Conservation (phyloP, 1,140 invertebrate genomes). For the Ditylenchus dipsaci region DNA sequence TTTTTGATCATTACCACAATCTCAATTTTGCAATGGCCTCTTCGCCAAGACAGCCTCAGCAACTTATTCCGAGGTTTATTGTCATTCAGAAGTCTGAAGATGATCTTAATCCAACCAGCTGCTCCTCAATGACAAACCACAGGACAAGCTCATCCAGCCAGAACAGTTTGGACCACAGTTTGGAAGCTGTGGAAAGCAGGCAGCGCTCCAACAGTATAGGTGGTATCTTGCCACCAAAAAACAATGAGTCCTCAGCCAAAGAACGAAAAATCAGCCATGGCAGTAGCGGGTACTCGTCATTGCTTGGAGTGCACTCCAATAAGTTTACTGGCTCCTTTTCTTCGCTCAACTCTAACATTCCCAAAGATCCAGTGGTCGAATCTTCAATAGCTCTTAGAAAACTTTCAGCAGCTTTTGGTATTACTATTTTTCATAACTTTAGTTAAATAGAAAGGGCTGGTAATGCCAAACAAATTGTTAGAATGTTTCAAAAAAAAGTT, state of each 20-base stretch:
- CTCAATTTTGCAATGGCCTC: too few species aligned
- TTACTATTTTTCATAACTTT: not conserved
- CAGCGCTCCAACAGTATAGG: constrained; percentile 1
- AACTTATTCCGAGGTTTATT: not conserved
- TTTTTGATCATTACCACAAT: too few species aligned
- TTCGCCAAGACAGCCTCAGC: too few species aligned
- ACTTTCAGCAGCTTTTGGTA: constrained; percentile 32
- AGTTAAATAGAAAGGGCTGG: not conserved
- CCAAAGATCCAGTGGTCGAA: constrained; percentile 24
- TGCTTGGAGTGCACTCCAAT: constrained; percentile 1
- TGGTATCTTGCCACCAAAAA: not conserved
- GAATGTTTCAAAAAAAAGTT: not conserved
- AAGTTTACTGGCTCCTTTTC: not conserved
- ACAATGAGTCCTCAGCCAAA: not conserved
- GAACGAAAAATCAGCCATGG: not conserved
- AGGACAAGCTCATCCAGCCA: not conserved
- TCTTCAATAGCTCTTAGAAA: constrained; percentile 19
- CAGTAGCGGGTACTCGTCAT: not conserved
- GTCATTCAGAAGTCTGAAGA: not conserved
- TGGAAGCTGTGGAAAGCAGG: not conserved
- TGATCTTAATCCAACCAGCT: not conserved
- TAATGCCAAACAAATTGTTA: not conserved
- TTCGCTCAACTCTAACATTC: not conserved
- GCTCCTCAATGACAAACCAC: not conserved
- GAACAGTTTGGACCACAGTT: not conserved